phyloP scores from a whole-genome alignment of 2,113 vertebrate species.

The Rhegmatorhina hoffmannsi region DNA sequence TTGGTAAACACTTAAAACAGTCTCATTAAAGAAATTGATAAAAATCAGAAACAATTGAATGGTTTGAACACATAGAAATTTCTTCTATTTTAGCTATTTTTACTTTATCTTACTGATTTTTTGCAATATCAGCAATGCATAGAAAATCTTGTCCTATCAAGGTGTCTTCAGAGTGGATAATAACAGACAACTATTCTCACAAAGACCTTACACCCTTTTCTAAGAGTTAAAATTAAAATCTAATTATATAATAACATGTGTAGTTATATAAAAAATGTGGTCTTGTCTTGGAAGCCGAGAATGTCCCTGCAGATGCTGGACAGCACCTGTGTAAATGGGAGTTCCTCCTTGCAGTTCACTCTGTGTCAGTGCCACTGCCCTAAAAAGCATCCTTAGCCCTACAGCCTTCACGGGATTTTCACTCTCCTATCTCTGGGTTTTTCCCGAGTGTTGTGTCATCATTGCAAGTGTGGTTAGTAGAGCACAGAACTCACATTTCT shows the following conservation, averaged over 20 bases:
- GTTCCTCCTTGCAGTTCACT: background rate
- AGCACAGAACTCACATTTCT: background rate
- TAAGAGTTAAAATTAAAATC: background rate
- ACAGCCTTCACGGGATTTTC: rapidly evolving
- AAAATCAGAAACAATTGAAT: background rate
- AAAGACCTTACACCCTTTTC: background rate
- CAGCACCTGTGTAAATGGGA: background rate
- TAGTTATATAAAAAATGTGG: background rate
- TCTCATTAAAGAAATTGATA: background rate
- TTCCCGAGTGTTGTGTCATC: background rate
- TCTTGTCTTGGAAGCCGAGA: background rate
- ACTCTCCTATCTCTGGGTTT: background rate
- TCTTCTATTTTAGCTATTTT: background rate
- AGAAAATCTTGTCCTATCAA: background rate
- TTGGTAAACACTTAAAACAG: background rate
- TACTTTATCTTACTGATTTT: background rate
- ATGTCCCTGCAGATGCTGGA: background rate
- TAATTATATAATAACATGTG: background rate
- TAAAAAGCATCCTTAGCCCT: background rate
- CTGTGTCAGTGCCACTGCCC: background rate
- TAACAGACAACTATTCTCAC: background rate
- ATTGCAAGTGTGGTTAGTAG: background rate
- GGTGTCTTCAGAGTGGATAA: background rate
- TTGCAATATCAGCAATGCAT: background rate
- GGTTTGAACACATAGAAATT: background rate